Conservation (phyloP, 2,797 vertebrate species). For the Oreochromis grahami region DNA sequence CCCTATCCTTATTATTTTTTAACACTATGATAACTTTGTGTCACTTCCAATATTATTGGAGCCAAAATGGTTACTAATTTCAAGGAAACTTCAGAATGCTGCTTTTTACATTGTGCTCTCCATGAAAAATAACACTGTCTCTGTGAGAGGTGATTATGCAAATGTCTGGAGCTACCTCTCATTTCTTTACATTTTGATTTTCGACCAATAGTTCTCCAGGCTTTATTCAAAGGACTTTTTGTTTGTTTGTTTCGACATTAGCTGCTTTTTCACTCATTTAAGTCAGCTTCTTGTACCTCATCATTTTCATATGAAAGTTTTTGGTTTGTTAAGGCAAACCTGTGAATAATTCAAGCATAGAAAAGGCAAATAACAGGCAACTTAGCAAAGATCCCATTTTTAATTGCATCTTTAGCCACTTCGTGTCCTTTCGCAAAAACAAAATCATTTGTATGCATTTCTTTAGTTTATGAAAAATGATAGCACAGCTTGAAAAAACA, state of each 20-base stretch:
- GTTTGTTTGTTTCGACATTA: background rate
- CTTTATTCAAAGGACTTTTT: background rate
- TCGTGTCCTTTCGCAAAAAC: fast-evolving
- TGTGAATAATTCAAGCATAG: background rate
- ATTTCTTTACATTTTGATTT: background rate
- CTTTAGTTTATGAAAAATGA: background rate
- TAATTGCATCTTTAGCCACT: background rate
- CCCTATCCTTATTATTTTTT: background rate
- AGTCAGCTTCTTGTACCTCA: background rate
- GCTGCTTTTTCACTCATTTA: background rate
- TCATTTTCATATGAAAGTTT: fast-evolving
- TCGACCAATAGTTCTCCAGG: background rate
- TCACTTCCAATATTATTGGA: background rate
- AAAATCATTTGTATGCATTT: background rate
- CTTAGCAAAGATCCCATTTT: background rate
- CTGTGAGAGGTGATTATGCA: background rate
- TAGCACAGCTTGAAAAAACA: background rate
- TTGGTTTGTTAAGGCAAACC: background rate
- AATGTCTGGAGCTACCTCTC: background rate
- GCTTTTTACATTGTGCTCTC: background rate
- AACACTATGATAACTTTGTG: background rate
- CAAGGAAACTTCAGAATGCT: background rate
- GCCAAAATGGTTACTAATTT: background rate
- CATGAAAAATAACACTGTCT: background rate
- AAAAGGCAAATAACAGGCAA: background rate